phyloP scores from a whole-genome alignment of 1,140 invertebrate genomes.

The Diabrotica undecimpunctata region DNA sequence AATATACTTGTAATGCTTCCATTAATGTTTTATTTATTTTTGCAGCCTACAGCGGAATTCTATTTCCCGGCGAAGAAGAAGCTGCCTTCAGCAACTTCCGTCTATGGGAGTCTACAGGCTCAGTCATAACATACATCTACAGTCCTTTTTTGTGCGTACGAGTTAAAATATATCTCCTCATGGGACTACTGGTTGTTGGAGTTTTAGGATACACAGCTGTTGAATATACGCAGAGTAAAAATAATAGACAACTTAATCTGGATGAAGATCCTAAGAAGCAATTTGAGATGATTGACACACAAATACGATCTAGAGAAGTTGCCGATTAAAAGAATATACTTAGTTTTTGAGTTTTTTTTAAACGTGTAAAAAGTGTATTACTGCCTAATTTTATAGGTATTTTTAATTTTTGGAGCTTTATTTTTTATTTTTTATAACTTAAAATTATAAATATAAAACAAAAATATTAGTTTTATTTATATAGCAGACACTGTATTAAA shows the following conservation, averaged over 20 bases:
- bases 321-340: background rate
- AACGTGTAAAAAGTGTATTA: too few relatives aligned
- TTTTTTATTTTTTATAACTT: too few relatives aligned
- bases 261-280: background rate
- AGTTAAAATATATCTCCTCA: constrained; percentile 70
- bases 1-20: too few relatives aligned
- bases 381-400: too few relatives aligned
- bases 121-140: constrained; percentile 78
- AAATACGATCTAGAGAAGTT: constrained; percentile 8
- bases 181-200: constrained; percentile 69
- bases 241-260: background rate
- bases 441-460: too few relatives aligned
- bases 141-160: constrained; percentile 75
- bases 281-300: constrained; percentile 8
- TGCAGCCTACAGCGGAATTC: constrained; percentile 81
- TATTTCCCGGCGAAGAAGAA: constrained; percentile 83
- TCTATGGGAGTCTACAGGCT: constrained; percentile 86
- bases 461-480: too few relatives aligned
- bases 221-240: constrained; percentile 30
- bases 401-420: too few relatives aligned
- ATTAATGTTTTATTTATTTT: constrained; percentile 18
- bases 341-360: too few relatives aligned
- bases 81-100: constrained; percentile 92
- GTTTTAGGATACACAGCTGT: constrained; percentile 63
- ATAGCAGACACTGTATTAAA: too few relatives aligned